Conservation (phyloP, 2,797 vertebrate genomes). For the Semaprochilodus insignis region DNA sequence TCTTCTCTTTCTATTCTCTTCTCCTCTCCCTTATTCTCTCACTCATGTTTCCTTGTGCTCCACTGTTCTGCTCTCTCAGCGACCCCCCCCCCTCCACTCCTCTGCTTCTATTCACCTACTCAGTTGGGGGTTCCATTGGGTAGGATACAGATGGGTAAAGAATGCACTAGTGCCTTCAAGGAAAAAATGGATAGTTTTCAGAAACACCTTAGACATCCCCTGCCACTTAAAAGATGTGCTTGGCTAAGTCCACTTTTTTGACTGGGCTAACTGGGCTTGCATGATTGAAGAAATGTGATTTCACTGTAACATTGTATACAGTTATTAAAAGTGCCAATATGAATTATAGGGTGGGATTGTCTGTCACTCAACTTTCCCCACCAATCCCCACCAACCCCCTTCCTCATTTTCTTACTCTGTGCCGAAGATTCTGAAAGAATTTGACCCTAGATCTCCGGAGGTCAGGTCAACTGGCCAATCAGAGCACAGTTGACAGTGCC, state of each 20-base stretch:
- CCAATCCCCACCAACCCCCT: constrained; percentile 74
- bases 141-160: constrained; percentile 61
- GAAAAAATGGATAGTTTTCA: constrained; percentile 46
- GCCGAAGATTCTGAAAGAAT: constrained; percentile 85
- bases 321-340: constrained; percentile 79
- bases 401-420: constrained; percentile 53
- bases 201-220: not conserved
- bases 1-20: constrained; percentile 77
- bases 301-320: constrained; percentile 62
- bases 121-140: constrained; percentile 70
- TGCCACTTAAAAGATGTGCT: not conserved
- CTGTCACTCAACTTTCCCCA: constrained; percentile 79
- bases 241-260: not conserved
- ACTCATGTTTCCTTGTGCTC: constrained; percentile 67
- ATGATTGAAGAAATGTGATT: not conserved
- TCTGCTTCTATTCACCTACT: constrained; percentile 73
- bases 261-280: not conserved
- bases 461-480: constrained; percentile 84
- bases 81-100: constrained; percentile 56
- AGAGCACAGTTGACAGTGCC: constrained; percentile 80
- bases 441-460: constrained; percentile 80
- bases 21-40: constrained; percentile 65
- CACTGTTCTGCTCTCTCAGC: constrained; percentile 65
- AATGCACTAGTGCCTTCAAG: constrained; percentile 52
- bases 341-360: constrained; percentile 77